phyloP scores from a whole-genome alignment of 2,888 invertebrate genomes.

The Thera obeliscata region DNA sequence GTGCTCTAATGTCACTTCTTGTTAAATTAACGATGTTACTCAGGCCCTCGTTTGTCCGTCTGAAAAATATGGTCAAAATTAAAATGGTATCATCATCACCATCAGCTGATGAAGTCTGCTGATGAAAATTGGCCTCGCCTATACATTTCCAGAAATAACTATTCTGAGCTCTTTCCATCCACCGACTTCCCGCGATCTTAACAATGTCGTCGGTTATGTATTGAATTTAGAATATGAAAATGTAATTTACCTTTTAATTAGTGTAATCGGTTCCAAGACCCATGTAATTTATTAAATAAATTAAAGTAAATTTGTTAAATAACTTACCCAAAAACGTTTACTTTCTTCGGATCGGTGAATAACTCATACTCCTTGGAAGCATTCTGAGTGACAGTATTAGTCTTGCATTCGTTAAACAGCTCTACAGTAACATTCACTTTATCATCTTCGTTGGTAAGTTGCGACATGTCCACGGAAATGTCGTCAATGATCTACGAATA shows the following conservation, averaged over 20 bases:
- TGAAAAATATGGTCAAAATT: conserved; percentile 33
- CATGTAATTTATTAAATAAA: too few relatives aligned
- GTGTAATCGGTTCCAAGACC: too few relatives aligned
- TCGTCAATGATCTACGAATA: neutral
- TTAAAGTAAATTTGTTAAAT: neutral
- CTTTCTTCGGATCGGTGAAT: conserved; percentile 11
- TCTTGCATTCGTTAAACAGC: conserved; percentile 31
- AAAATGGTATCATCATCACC: too few relatives aligned
- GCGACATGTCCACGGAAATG: conserved; percentile 45
- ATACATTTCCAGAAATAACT: too few relatives aligned
- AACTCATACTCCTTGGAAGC: neutral
- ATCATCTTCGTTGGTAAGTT: conserved; percentile 44
- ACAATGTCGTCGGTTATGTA: too few relatives aligned
- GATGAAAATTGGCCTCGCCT: too few relatives aligned
- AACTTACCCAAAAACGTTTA: conserved; percentile 18
- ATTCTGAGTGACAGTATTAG: neutral
- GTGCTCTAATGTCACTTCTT: conserved; percentile 39
- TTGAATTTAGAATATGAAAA: too few relatives aligned
- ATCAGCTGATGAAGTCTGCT: too few relatives aligned
- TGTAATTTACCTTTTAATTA: too few relatives aligned
- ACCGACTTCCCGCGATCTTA: too few relatives aligned
- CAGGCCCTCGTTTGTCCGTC: conserved; percentile 47
- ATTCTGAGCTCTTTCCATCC: too few relatives aligned
- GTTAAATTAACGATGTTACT: conserved; percentile 43
- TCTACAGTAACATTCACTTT: conserved; percentile 29